Conservation (phyloP, 2,888 invertebrate genomes). For the Drosophila kambysellisi region DNA sequence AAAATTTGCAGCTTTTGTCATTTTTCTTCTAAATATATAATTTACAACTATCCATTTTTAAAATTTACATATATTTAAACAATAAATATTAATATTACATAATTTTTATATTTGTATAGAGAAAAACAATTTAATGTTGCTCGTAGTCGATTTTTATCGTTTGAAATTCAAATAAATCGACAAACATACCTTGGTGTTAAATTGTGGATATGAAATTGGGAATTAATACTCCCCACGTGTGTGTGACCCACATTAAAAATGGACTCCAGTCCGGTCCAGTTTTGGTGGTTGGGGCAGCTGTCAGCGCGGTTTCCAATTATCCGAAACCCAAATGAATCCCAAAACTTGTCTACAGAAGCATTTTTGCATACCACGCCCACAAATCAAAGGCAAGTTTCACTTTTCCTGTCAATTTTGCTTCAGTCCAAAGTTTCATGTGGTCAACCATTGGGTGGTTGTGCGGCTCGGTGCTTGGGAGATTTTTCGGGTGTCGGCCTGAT, state of each 20-base stretch:
- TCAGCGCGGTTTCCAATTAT: conserved; percentile 68
- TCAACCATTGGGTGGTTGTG: conserved; percentile 46
- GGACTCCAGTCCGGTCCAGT: conserved; percentile 18
- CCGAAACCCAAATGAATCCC: conserved; percentile 49
- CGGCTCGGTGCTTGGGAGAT: conserved; percentile 1
- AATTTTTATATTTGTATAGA: too few species aligned
- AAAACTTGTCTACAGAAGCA: conserved; percentile 47
- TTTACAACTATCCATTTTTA: too few species aligned
- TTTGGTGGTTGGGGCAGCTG: conserved; percentile 44
- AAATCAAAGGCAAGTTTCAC: conserved; percentile 63
- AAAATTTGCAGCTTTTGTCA: not conserved
- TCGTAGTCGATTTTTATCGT: too few species aligned
- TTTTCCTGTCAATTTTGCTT: conserved; percentile 64
- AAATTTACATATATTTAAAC: too few species aligned
- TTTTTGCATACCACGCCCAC: conserved; percentile 53
- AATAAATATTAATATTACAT: too few species aligned
- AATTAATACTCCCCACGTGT: not conserved
- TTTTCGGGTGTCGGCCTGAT: conserved; percentile 11
- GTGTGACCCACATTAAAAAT: conserved; percentile 26
- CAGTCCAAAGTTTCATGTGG: conserved; percentile 61
- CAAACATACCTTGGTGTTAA: conserved; percentile 16
- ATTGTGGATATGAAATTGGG: conserved; percentile 2
- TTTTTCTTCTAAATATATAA: not conserved
- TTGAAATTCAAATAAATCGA: too few species aligned
- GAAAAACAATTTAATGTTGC: too few species aligned